Percentiles rank a stretch among this genome's conserved stretches.
Conservation (phyloP, 2,888 invertebrate species). For the Fissipunctia ypsillon region DNA sequence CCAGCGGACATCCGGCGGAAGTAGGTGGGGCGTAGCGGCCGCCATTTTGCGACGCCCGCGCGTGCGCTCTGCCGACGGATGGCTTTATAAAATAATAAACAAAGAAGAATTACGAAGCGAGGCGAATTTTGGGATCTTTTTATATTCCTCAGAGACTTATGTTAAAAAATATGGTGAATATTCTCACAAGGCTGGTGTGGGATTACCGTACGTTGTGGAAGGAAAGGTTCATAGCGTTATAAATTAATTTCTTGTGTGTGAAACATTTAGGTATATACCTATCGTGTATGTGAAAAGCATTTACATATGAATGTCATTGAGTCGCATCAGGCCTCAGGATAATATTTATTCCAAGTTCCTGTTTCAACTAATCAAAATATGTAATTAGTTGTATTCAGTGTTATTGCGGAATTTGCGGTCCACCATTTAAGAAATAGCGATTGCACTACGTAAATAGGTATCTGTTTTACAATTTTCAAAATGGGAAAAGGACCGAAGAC, state of each 20-base stretch:
- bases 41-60: slow-evolving; percentile 81
- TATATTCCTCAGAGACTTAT: slow-evolving; percentile 52
- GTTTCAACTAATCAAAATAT: slow-evolving; percentile 32
- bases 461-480: background rate
- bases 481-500: background rate
- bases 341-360: slow-evolving; percentile 40
- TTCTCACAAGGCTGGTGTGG: slow-evolving; percentile 27
- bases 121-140: slow-evolving; percentile 63
- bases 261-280: slow-evolving; percentile 44
- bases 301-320: slow-evolving; percentile 42
- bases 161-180: slow-evolving; percentile 49
- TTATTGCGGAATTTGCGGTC: background rate
- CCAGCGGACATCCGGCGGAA: slow-evolving; percentile 86
- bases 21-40: slow-evolving; percentile 80
- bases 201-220: slow-evolving; percentile 23
- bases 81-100: slow-evolving; percentile 72
- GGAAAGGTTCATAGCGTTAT: slow-evolving; percentile 24
- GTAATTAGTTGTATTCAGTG: slow-evolving; percentile 15
- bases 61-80: slow-evolving; percentile 75
- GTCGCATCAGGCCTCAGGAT: background rate
- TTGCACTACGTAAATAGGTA: background rate
- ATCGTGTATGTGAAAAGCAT: slow-evolving; percentile 34
- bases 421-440: background rate
- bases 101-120: slow-evolving; percentile 66
- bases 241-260: slow-evolving; percentile 37